Evolutionary conservation across 2,797 vertebrate genomes (phyloP).

Genomic region (Botia kubotai): DNA sequence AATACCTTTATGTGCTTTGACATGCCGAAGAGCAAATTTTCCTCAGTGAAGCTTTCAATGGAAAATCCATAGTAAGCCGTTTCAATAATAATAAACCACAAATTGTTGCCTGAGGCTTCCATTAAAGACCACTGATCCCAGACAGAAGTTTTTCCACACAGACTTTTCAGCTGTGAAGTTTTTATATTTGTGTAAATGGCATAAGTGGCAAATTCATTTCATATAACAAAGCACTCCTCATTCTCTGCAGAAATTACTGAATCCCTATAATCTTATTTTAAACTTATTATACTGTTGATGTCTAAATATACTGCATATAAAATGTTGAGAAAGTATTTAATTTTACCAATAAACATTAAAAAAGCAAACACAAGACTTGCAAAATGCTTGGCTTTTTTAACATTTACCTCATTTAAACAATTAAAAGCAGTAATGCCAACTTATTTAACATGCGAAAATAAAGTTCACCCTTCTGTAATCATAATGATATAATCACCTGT

Average conservation of each 20-base stretch:
- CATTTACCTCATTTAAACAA: neutral
- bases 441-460: slow-evolving; percentile 5
- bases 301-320: neutral
- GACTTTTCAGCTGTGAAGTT: slow-evolving; percentile 15
- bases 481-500: slow-evolving; percentile 35
- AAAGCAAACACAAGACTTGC: neutral
- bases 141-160: slow-evolving; percentile 41
- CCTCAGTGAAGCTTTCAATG: slow-evolving; percentile 34
- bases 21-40: slow-evolving; percentile 29
- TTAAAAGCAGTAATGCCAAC: slow-evolving; percentile 1
- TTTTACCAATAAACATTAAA: neutral
- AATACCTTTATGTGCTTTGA: slow-evolving; percentile 35
- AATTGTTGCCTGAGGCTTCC: slow-evolving; percentile 29
- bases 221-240: neutral
- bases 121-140: slow-evolving; percentile 42
- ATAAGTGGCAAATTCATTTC: slow-evolving; percentile 1
- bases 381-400: neutral
- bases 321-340: neutral
- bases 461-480: slow-evolving; percentile 14
- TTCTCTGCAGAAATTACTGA: neutral
- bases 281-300: neutral
- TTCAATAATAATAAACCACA: slow-evolving; percentile 48
- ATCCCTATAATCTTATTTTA: slow-evolving; percentile 1
- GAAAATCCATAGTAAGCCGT: slow-evolving; percentile 42
- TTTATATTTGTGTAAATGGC: slow-evolving; percentile 1